Evolutionary conservation across 2,113 vertebrate species (phyloP), one percentile per base, ranked within the genome.

Genomic region (Antechinus flavipes): DNA sequence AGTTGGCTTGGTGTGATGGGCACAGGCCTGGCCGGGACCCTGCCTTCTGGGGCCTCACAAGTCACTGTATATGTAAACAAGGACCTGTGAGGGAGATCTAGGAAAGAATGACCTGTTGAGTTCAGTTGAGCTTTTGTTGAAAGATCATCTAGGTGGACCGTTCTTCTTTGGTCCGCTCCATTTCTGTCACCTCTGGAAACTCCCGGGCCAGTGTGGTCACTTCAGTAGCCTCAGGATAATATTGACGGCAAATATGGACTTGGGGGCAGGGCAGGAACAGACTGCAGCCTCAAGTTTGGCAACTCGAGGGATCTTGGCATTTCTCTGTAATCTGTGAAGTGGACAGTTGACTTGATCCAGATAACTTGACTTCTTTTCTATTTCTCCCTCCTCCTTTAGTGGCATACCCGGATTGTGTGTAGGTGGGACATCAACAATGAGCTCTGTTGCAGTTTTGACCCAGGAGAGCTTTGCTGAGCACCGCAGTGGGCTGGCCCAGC

Each of bases 381-480:
- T 16, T 26, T 46, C 58, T 16, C 30, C 94, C 89, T 50, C 47
- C 61, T 46, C 96, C 98, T 55, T 24, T 96, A 99, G 99, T 99
- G 99, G 98, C 99, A 99, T 99, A 99, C 99, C 99, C 98, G 99
- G 99, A 99, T 99, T 99, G 98, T 98, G 99, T 99, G 99, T 99
- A 98, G 98, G 99, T 99, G 99, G 99, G 99, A 99, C 99, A 99
- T 99, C 99, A 98, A 99, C 99, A 99, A 99, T 99, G 99, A 99
- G 99, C 99, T 99, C 99, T 96, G 99, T 99, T 98, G 99, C 99
- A 98, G 99, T 99, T 99, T 99, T 99, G 99, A 99, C 99, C 98
- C 99, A 99, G 98, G 99, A 99, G 99, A 99, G 99, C 99, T 99
- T 99, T 97, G 99, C 99, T 96, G 99, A 99, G 98, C 99, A 99